phyloP scores from a whole-genome alignment of 2,888 invertebrate genomes.

The Odontocerum albicorne region DNA sequence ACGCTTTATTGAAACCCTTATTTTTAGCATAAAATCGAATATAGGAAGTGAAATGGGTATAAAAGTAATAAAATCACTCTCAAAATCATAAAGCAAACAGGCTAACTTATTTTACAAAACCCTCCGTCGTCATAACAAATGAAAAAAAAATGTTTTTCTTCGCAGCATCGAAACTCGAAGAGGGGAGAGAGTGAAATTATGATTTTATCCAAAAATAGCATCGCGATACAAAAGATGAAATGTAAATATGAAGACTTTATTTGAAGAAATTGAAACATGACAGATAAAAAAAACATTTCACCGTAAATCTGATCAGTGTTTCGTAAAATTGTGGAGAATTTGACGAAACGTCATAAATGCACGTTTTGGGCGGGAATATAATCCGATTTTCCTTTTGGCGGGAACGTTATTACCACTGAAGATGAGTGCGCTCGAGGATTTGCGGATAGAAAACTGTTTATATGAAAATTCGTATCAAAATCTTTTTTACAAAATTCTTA shows the following conservation, averaged over 20 bases:
- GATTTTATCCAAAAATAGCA: slow-evolving; percentile 4
- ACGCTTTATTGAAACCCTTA: no score
- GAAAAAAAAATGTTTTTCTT: slow-evolving; percentile 11
- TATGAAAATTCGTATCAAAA: no score
- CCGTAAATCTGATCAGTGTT: slow-evolving; percentile 12
- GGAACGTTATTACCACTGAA: slow-evolving; percentile 13
- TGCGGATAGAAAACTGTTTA: no score
- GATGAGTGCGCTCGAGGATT: no score
- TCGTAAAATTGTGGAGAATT: slow-evolving; percentile 15
- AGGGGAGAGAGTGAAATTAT: slow-evolving; percentile 6
- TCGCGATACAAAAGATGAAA: background rate
- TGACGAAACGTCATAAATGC: slow-evolving; percentile 9
- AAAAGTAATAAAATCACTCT: slow-evolving; percentile 11
- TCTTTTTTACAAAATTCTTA: no score
- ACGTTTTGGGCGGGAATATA: slow-evolving; percentile 9
- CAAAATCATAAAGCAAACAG: slow-evolving; percentile 4
- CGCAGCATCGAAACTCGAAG: slow-evolving; percentile 1
- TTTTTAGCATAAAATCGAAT: no score
- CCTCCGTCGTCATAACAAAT: slow-evolving; percentile 12
- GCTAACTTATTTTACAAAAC: slow-evolving; percentile 10
- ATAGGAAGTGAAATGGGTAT: background rate
- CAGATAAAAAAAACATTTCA: slow-evolving; percentile 12
- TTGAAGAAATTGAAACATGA: slow-evolving; percentile 11
- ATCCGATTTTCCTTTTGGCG: slow-evolving; percentile 10
- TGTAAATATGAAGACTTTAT: slow-evolving; percentile 11